Base-by-base conservation (phyloP, 2,888 invertebrate species). In the Hydrotaea cyrtoneurina region DNA sequence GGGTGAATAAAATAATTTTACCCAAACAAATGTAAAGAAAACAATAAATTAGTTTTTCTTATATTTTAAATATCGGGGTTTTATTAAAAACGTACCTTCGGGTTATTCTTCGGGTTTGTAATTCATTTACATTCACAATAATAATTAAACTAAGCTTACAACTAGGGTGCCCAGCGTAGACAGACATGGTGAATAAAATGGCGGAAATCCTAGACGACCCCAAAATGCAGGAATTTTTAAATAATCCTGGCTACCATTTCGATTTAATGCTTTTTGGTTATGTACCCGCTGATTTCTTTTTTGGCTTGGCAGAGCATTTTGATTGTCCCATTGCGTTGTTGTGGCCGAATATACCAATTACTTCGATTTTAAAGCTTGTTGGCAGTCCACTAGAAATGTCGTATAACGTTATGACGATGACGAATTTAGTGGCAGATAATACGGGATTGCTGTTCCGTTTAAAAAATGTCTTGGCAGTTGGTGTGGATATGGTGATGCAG, bases 251-350 rank as follows among this genome's bases (percentile, higher is more conserved):
- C 5, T 86, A 87, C 57, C 75, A 84, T n/a, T 89, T 88, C 39
- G 89, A 89, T 79, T 81, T 89, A 8, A 79, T 89, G 43, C 57
- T 88, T 5, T 31, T 87, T 1, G 89, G 88, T 7, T 87, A 87
- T 85, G 72, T 86, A 7, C 74, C 86, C 7, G 86, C 86, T 72
- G 88, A 89, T n/a, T 85, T 86, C 13, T 78, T 87, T n/a, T 71
- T 88, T n/a, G 89, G 89, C 4, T 17, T 89, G 53, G 88, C 88
- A 1, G 87, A 86, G 0, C 89, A 89, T 80, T 89, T 88, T 55
- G 86, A 88, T 13, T 88, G 88, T 71, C 89, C 89, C 10, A 79
- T 86, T 1, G 86, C 88, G 2, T 23, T 89, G 0, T 76, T 87
- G 2, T 87, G 86, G 79, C 82, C 86, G 3, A 80, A 84, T 46